These are phyloP conservation scores for Puntigrus tetrazona DNA, from an alignment of 2,113 vertebrate species.

Conservation along the genomic window DNA sequence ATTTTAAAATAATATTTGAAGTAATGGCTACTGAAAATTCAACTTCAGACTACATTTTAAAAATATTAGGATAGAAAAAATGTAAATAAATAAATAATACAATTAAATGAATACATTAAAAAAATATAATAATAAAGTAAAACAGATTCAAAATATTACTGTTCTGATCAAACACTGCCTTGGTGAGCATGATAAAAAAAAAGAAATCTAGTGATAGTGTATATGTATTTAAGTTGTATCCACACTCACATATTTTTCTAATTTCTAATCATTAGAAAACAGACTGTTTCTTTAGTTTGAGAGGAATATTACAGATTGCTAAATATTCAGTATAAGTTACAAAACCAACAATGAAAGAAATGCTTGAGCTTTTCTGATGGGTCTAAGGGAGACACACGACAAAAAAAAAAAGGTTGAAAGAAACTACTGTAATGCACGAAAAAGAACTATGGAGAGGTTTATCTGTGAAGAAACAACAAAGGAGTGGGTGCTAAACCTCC, in stretches of 20 bases:
- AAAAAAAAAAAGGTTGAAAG: background rate
- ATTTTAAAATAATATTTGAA: background rate
- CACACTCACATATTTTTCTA: background rate
- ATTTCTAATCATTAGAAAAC: background rate
- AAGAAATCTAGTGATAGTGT: too few species aligned
- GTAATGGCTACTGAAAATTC: too few species aligned
- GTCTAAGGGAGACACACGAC: background rate
- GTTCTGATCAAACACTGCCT: too few species aligned
- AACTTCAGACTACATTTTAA: too few species aligned
- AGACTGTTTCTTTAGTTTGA: background rate
- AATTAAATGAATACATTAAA: too few species aligned
- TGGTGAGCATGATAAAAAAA: too few species aligned
- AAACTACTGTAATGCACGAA: background rate
- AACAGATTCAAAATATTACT: too few species aligned
- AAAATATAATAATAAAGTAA: too few species aligned
- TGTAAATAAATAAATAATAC: too few species aligned
- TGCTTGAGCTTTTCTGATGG: background rate
- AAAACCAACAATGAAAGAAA: background rate
- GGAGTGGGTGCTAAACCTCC: background rate
- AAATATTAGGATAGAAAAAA: too few species aligned
- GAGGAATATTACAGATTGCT: background rate
- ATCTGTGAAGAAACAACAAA: conserved; percentile 25
- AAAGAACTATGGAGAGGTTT: conserved; percentile 3
- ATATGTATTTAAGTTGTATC: background rate
- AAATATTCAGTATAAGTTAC: background rate